Evolutionary conservation across 2,113 vertebrate species (phyloP).

Genomic region (Catharus minimus): DNA sequence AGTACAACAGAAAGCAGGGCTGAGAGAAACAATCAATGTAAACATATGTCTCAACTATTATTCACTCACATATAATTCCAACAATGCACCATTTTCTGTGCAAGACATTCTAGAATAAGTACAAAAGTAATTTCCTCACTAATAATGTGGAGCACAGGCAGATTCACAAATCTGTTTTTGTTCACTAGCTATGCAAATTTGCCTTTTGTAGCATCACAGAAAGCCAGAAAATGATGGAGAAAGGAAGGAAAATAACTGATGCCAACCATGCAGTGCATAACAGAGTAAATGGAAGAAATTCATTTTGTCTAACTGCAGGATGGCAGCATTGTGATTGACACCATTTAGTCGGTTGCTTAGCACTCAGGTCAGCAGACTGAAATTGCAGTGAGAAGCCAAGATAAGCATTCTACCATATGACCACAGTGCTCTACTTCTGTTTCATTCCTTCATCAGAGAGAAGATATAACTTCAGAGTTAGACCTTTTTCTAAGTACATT

Average conservation of each 20-base stretch:
- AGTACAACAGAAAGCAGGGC: background rate
- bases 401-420: background rate
- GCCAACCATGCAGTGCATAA: background rate
- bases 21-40: background rate
- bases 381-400: background rate
- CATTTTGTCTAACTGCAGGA: background rate
- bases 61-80: background rate
- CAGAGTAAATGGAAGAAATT: slow-evolving; percentile 1
- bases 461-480: background rate
- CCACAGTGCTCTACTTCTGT: background rate
- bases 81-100: background rate
- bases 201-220: slow-evolving; percentile 40
- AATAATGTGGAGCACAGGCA: background rate
- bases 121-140: background rate
- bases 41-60: background rate
- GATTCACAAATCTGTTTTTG: background rate
- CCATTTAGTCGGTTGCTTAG: background rate
- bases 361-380: slow-evolving; percentile 6
- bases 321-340: background rate
- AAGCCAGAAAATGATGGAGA: background rate
- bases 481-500: background rate
- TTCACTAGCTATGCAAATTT: slow-evolving; percentile 30
- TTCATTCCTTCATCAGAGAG: background rate
- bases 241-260: background rate
- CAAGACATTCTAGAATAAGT: background rate